These are phyloP conservation scores for Eupithecia centaureata DNA, from an alignment of 2,888 invertebrate species.

Conservation along the genomic window DNA sequence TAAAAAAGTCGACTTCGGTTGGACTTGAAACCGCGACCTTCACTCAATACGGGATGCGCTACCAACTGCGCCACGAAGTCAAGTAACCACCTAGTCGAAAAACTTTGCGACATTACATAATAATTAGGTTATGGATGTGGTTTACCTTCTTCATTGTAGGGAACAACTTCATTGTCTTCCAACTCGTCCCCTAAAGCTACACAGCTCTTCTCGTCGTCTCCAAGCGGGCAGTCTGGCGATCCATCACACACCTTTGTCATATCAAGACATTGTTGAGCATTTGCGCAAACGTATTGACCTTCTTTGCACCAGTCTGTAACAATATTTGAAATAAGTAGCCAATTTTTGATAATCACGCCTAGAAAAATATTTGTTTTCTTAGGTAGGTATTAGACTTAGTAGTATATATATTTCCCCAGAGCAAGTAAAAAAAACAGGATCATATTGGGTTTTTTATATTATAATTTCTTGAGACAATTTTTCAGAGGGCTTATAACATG, in stretches of 20 bases:
- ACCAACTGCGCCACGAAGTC: too few species aligned
- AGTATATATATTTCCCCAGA: too few species aligned
- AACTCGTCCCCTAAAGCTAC: constrained; percentile 85
- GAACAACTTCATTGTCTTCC: constrained; percentile 83
- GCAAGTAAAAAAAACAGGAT: background rate
- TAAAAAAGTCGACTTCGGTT: too few species aligned
- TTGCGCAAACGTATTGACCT: constrained; percentile 89
- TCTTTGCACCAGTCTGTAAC: constrained; percentile 88
- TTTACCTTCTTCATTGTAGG: constrained; percentile 85
- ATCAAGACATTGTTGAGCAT: constrained; percentile 88
- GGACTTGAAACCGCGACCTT: too few species aligned
- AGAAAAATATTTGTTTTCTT: background rate
- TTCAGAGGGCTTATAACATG: background rate
- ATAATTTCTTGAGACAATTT: background rate
- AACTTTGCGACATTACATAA: too few species aligned
- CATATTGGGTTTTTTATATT: background rate
- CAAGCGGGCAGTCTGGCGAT: constrained; percentile 87
- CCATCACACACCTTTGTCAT: constrained; percentile 88
- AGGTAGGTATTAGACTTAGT: background rate
- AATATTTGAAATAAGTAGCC: background rate
- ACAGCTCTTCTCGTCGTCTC: constrained; percentile 90
- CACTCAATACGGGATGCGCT: too few species aligned
- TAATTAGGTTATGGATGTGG: background rate
- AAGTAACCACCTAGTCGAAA: too few species aligned
- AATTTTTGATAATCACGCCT: too few species aligned